Evolutionary conservation across 64 coral and sea anemone species (phyloP).

Genomic region (Cladopsammia gracilis): DNA sequence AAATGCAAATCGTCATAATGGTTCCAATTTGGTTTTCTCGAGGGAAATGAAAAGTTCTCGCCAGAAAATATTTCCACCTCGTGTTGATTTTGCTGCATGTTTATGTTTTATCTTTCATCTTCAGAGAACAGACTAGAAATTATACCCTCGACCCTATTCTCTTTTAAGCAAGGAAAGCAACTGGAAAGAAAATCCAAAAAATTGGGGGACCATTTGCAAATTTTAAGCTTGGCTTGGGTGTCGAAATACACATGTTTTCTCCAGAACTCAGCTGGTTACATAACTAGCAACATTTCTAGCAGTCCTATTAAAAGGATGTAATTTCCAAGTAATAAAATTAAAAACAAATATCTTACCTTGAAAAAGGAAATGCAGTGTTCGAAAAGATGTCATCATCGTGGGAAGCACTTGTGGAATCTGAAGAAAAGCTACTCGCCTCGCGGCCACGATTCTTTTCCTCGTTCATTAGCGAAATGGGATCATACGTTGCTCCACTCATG

Average conservation of each 20-base stretch:
- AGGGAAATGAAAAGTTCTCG: background rate
- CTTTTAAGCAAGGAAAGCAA: background rate
- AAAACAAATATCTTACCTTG: constrained; percentile 53
- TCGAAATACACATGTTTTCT: background rate
- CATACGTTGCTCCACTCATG: constrained; percentile 77
- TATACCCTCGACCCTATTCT: background rate
- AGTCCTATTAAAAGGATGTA: background rate
- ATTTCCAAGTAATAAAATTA: background rate
- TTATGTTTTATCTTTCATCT: background rate
- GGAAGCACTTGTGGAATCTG: constrained; percentile 80
- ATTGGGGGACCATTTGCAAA: background rate
- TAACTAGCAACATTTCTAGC: background rate
- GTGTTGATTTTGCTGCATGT: background rate
- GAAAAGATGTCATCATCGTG: constrained; percentile 92
- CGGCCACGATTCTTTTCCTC: constrained; percentile 72
- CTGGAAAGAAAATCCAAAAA: background rate
- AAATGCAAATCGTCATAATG: constrained; percentile 50
- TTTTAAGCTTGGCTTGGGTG: background rate
- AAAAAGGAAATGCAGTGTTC: constrained; percentile 86
- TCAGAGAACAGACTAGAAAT: background rate
- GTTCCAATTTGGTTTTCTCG: background rate
- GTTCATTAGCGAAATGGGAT: constrained; percentile 87
- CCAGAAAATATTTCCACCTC: background rate
- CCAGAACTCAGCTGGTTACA: background rate
- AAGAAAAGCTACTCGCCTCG: constrained; percentile 64